These are phyloP conservation scores for Drosophila mojavensis DNA, from an alignment of 1,140 invertebrate genomes.

Conservation along the genomic window DNA sequence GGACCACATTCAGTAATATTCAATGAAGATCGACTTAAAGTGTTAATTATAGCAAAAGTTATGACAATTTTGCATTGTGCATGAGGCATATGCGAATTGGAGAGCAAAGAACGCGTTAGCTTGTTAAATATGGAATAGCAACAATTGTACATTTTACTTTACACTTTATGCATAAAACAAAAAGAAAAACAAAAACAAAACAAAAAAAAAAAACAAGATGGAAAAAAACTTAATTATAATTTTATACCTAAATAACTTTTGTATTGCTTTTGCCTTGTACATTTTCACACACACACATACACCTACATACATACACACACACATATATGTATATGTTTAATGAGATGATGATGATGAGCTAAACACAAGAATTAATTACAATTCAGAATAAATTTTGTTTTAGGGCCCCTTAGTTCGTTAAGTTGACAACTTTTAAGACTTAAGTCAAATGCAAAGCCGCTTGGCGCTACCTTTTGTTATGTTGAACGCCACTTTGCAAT, in stretches of 20 bases:
- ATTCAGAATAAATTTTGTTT: slow-evolving; percentile 56
- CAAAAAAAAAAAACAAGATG: slow-evolving; percentile 20
- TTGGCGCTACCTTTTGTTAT: slow-evolving; percentile 57
- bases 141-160: slow-evolving; percentile 81
- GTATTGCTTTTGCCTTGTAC: slow-evolving; percentile 79
- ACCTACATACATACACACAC: slow-evolving; percentile 1
- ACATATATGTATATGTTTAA: slow-evolving; percentile 19
- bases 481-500: slow-evolving; percentile 72
- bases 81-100: slow-evolving; percentile 50
- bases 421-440: slow-evolving; percentile 75
- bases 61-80: slow-evolving; percentile 68
- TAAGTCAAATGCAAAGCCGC: slow-evolving; percentile 75
- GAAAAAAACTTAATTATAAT: slow-evolving; percentile 62
- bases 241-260: slow-evolving; percentile 64
- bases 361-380: slow-evolving; percentile 33
- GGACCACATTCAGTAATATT: slow-evolving; percentile 31
- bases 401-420: slow-evolving; percentile 44
- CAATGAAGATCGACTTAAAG: not conserved
- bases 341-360: slow-evolving; percentile 20
- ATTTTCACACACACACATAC: slow-evolving; percentile 59
- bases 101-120: slow-evolving; percentile 64
- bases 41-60: slow-evolving; percentile 56
- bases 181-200: slow-evolving; percentile 17
- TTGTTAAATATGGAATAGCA: slow-evolving; percentile 75
- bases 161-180: slow-evolving; percentile 56